Base-by-base conservation (phyloP, 2,113 vertebrate genomes). In the Nestor notabilis region DNA sequence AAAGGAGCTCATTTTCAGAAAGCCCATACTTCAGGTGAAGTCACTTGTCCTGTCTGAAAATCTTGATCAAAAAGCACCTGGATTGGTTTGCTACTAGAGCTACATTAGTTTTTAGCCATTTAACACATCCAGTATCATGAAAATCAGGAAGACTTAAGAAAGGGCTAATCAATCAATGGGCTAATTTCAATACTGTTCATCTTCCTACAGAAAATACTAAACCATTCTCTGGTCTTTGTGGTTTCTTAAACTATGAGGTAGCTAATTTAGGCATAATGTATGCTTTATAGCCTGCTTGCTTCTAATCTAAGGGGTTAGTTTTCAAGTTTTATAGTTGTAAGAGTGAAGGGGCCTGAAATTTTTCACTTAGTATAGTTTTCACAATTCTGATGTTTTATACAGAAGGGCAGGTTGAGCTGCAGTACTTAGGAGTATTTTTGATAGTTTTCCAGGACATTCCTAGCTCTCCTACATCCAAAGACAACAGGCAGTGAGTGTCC, bases 341-440 rank as follows among this genome's bases (percentile, higher is more conserved):
- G 87, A 83, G 53, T 89, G 77, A 91, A 95, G 89, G 68, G 84
- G 94, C 91, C 94, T 97, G 96, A 94, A 39, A 72, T 69, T 63
- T 87, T 94, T 82, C 76, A 75, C 9, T 77, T 49, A 87, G 29
- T n/a, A 5, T 43, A 83, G 46, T 77, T 96, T 96, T 92, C 74
- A 83, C 70, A 90, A 70, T 68, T 90, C 24, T 63, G 3, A 5
- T 65, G 5, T 87, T 93, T 85, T 87, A 28, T 61, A 70, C 39
- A 39, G 83, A 74, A 92, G 64, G 44, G 52, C 53, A 78, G 81
- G 55, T 72, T 89, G 84, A 82, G 49, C 84, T 75, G 78, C 69
- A 77, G 35, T 39, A 21, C 55, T 78, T 33, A 8, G 29, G 24
- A 55, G 52, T 69, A 49, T 4, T 90, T 92, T 93, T 66, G 20